Evolutionary conservation across 2,888 invertebrate genomes (phyloP), one percentile per base, ranked within the genome.

Genomic region (Andrena haemorrhoa): DNA sequence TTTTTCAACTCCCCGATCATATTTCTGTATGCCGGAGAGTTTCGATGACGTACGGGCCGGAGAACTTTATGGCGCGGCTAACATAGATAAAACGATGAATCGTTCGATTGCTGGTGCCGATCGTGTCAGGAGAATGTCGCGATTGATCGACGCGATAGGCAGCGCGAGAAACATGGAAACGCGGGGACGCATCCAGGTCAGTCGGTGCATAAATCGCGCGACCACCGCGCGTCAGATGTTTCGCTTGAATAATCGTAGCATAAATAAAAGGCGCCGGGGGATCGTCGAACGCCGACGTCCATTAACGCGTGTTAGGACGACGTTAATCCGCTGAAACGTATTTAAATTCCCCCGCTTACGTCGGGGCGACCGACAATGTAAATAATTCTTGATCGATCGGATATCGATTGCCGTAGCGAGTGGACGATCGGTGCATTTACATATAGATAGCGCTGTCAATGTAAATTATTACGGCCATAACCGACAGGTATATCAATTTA

Each of bases 381-480:
- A 66, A 72, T 84, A 84, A 87, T 82, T 73, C 60, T 76, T 83
- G 85, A 87, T 87, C 78, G 87, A 87, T 86, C 64, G 78, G 47
- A 73, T 77, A 85, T 85, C 85, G 82, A 86, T 85, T 72, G 61
- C 60, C 41, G 23, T 23, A 75, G 58, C 66, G 66, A 64, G 74
- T 58, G 65, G 73, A 79, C 75, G 74, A 82, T 74, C 78, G 23
- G 20, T 7, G 73, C 76, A 83, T 86, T 87, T 83, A 83, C 83
- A 85, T 81, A 85, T 81, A 87, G 85, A 86, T 86, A 75, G 80
- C 49, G 66, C 85, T 85, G 86, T 86, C 86, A 82, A 70, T 79
- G 72, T 86, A 87, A 87, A 84, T 86, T 82, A 87, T 86, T 80
- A 61, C 84, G 63, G 73, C 76, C 69, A 82, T 86, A 84, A 84